Base-by-base conservation (phyloP, 1,140 invertebrate genomes). In the Neuroterus valhalla region DNA sequence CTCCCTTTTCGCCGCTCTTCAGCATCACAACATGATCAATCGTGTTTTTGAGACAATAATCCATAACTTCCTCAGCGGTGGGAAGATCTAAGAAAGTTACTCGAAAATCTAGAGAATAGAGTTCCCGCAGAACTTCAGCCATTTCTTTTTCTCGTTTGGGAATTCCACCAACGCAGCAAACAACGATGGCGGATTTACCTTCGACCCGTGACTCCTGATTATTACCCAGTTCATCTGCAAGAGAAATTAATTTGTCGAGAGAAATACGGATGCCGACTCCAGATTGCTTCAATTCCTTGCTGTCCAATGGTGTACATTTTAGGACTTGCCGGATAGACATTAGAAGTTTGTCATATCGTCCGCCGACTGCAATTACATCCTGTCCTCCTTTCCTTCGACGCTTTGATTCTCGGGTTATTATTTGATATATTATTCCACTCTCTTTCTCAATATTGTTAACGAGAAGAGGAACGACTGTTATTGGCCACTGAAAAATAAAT, bases 181-280 rank as follows among this genome's bases (percentile, higher is more conserved):
- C 92, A 6, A 94, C 89, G 0, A 94, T 92, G 82, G 96, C 94
- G 19, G 78, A 81, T 78, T 84, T 81, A 67, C 82, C 83, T 2
- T 88, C 80, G 11, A 78, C 79, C 3, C 74, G 72, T 14, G 80
- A 81, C 26, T 91, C 87, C 55, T 90, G 26, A 31, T 62, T 86
- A 66, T 88, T 82, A 48, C 87, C 87, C 26, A 82, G 79, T 85
- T 91, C 91, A 73, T 87, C 88, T 31, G 93, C 85, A 15, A 91
- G 91, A 55, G 91, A 90, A 0, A 94, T 91, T 42, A 96, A 86
- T 84, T 93, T 94, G 70, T 94, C 93, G 69, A 96, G 85, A 1
- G 93, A 94, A 52, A 96, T 91, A 45, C 95, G 95, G 14, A 96
- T 91, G 14, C 96, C 96, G 4, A 94, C 94, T 0, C 93, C 95